phyloP scores from a whole-genome alignment of 2,797 vertebrate species.

The Rhinella marina region DNA sequence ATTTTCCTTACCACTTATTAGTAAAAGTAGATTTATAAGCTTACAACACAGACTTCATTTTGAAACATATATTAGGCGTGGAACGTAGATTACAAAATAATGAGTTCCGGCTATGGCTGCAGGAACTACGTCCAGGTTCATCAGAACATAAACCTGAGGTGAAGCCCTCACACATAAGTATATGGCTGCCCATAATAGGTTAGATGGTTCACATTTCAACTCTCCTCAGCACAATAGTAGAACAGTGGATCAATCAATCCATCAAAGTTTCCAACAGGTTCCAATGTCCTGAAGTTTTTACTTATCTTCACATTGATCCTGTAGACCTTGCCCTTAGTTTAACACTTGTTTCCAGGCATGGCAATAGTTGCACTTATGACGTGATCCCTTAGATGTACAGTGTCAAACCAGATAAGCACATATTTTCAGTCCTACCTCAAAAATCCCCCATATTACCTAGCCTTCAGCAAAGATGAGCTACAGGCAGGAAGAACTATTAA shows the following conservation, averaged over 20 bases:
- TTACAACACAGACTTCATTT: not conserved
- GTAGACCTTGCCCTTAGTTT: not conserved
- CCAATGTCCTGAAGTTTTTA: not conserved
- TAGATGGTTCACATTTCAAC: not conserved
- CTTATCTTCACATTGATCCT: not conserved
- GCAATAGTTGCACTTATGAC: not conserved
- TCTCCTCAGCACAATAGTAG: no score
- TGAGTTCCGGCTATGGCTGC: not conserved
- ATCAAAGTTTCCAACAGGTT: not conserved
- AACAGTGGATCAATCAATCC: no score
- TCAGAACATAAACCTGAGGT: not conserved
- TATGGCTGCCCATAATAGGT: not conserved
- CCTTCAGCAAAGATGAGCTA: not conserved
- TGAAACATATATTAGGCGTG: constrained; percentile 3
- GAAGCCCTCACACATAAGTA: not conserved
- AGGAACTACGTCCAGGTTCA: not conserved
- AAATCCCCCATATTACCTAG: not conserved
- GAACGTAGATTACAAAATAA: not conserved
- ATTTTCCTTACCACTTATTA: not conserved
- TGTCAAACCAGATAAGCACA: not conserved
- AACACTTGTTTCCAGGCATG: no score
- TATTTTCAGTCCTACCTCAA: not conserved
- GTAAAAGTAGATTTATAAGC: not conserved
- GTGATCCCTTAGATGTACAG: not conserved
- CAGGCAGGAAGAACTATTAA: not conserved